These are phyloP conservation scores for Octodon degus DNA, from an alignment of 2,113 vertebrate species.

Conservation along the genomic window DNA sequence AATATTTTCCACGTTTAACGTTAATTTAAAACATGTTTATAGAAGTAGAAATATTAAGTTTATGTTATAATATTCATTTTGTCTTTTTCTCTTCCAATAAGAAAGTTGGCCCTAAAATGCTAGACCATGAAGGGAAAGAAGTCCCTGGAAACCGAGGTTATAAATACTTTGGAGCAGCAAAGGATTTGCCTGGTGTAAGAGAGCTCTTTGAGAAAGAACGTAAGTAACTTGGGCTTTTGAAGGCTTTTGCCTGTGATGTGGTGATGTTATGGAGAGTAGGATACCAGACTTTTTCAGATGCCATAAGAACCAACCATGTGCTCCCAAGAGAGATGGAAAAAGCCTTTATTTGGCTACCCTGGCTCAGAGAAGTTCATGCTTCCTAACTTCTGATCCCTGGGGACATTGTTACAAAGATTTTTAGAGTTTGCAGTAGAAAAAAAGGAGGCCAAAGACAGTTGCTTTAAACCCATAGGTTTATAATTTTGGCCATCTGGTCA, in stretches of 20 bases:
- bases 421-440: not conserved
- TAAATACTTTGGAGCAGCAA: constrained; percentile 98
- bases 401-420: not conserved
- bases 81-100: constrained; percentile 78
- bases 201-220: constrained; percentile 98
- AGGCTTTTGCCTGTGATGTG: not conserved
- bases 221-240: constrained; percentile 83
- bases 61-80: not conserved
- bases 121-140: constrained; percentile 98
- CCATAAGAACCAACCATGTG: not conserved
- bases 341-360: not conserved
- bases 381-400: not conserved
- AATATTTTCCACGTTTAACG: not conserved
- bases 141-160: constrained; percentile 98
- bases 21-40: not conserved
- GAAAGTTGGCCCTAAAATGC: constrained; percentile 95
- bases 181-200: constrained; percentile 96
- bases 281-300: not conserved
- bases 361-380: not conserved
- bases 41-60: not conserved
- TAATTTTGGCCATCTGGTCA: not conserved
- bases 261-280: not conserved
- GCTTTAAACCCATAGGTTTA: not conserved
- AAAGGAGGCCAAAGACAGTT: not conserved
- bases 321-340: not conserved